phyloP scores from a whole-genome alignment of 37 sponge, comb jelly and placozoan species.

The Aplysina aerophoba region DNA sequence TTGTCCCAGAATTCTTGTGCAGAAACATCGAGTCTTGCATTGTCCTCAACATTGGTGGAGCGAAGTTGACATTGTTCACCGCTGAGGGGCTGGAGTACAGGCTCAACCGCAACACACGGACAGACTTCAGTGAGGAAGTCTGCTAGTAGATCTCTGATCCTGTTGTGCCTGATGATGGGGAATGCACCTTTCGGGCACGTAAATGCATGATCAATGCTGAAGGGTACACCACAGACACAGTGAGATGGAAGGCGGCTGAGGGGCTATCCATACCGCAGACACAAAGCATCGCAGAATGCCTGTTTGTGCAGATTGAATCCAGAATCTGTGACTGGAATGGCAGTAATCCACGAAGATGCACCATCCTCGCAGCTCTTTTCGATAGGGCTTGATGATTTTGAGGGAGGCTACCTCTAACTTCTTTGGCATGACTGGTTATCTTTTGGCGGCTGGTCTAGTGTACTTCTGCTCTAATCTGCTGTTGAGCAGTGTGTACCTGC shows the following conservation, averaged over 20 bases:
- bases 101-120: slow-evolving; percentile 14
- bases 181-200: slow-evolving; percentile 12
- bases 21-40: slow-evolving; percentile 5
- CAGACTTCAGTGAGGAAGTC: slow-evolving; percentile 5
- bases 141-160: slow-evolving; percentile 6
- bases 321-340: neutral
- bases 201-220: slow-evolving; percentile 21
- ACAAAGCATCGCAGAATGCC: slow-evolving; percentile 1
- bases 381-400: neutral
- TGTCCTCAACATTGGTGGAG: too few species aligned
- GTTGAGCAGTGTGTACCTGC: neutral
- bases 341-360: neutral
- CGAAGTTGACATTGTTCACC: neutral
- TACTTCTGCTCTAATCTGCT: slow-evolving; percentile 8
- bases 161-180: slow-evolving; percentile 4
- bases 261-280: slow-evolving; percentile 6
- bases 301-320: too few species aligned
- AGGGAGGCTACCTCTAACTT: too few species aligned
- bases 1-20: too few species aligned
- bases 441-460: too few species aligned
- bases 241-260: neutral
- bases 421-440: too few species aligned
- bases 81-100: neutral
- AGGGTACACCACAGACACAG: neutral
- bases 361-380: neutral